Percentiles rank a stretch among this genome's conserved stretches.
phyloP scores from a whole-genome alignment of 2,888 invertebrate genomes.

The Cordilura impudica region DNA sequence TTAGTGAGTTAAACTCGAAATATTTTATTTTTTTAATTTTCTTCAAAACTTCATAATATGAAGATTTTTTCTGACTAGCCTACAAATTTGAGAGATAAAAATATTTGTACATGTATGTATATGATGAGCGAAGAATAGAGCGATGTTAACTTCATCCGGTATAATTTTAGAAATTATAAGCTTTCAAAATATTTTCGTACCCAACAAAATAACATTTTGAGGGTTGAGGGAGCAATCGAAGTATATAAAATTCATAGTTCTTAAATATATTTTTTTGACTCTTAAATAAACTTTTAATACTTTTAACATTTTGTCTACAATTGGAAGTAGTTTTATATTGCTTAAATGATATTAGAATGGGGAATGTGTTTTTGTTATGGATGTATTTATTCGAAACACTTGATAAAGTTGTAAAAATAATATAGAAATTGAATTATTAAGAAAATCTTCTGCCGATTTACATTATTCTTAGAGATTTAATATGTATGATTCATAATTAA shows the following conservation, averaged over 20 bases:
- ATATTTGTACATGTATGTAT: no score
- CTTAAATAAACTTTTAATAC: neutral
- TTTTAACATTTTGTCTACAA: neutral
- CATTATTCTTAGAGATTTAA: no score
- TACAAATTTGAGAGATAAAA: no score
- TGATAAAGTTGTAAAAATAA: no score
- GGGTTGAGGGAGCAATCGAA: neutral
- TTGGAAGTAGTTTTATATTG: neutral
- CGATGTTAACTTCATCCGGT: neutral
- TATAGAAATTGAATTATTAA: no score
- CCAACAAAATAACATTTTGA: no score
- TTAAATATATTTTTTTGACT: neutral
- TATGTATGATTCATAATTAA: no score
- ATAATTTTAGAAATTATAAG: neutral
- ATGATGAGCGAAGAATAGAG: neutral
- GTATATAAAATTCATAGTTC: no score
- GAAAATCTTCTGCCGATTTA: no score
- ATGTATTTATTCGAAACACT: no score
- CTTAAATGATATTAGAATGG: neutral
- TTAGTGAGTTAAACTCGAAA: neutral
- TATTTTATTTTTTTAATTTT: neutral
- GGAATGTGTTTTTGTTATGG: no score
- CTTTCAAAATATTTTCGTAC: conserved; percentile 11
- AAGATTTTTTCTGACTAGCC: neutral
- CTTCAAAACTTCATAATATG: neutral